Base-by-base conservation (phyloP, 2,888 invertebrate genomes). In the Tubulanus polymorphus region DNA sequence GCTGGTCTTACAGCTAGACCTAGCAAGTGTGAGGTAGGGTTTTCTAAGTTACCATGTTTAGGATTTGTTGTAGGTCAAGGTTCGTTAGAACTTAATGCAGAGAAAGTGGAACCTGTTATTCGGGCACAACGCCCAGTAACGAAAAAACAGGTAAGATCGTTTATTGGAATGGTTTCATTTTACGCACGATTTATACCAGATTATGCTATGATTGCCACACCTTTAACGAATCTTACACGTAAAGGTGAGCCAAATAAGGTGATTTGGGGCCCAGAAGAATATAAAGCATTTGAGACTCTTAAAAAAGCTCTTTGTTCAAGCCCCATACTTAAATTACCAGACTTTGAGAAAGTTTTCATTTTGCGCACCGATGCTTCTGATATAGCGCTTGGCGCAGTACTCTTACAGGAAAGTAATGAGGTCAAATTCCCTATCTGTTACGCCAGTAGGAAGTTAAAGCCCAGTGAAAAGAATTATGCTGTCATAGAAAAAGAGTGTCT, bases 401-500 rank as follows among this genome's bases (percentile, higher is more conserved):
- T 64, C 12, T n/a, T 64, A 32, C 63, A 64, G 48, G 56, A 60
- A n/a, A 51, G 56, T 25, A 56, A 59, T 41, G 63, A 53, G 3
- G 23, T 45, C 20, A 32, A 37, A 29, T 46, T 52, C 18, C 62
- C 64, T 23, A 59, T 65, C 3, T 51, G 54, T 3, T 66, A 55
- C 48, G 60, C 55, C 18, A 66, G 64, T 47, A 50, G 49, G 30
- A 66, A 64, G 46, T 37, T 66, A 20, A 25, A 48, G 18, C 10
- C 29, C 3, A 45, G 51, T n/a, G 66, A 65, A 41, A 49, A 26
- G 15, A 52, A 29, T 12, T 63, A 63, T 37, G 54, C 65, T 2
- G 55, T 55, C 5, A 61, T 65, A 12, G 65, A 63, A 48, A 59
- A 53, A 28, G 61, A 65, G 32, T 62, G 63, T 51, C 45, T 66